Evolutionary conservation across 2,797 vertebrate genomes (phyloP).

Genomic region (Forpus xanthops): DNA sequence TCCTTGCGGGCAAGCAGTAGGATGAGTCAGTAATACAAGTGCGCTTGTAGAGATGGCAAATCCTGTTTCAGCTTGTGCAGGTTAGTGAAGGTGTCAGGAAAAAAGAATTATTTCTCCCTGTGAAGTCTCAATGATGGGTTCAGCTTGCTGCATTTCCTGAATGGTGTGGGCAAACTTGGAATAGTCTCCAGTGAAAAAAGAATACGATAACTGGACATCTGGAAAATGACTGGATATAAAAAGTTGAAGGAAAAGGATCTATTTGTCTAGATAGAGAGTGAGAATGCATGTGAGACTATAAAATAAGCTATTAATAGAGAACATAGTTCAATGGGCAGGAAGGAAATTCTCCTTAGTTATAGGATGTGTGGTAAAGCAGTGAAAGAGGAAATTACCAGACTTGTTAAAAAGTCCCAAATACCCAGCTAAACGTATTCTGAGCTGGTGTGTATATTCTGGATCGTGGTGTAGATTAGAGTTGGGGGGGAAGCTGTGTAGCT

Average conservation of each 20-base stretch:
- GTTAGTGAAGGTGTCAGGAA: not conserved
- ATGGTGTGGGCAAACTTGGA: not conserved
- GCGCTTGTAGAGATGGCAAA: not conserved
- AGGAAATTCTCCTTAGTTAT: not conserved
- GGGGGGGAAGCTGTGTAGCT: not conserved
- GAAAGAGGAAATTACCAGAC: not conserved
- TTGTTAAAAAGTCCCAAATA: not conserved
- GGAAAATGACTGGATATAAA: not conserved
- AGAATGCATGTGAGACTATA: not conserved
- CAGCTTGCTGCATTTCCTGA: not conserved
- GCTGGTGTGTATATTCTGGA: not conserved
- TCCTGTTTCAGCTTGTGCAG: not conserved
- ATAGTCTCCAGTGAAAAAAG: not conserved
- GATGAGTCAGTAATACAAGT: not conserved
- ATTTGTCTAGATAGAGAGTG: not conserved
- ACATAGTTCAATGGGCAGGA: not conserved
- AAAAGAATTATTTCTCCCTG: not conserved
- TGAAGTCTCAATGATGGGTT: not conserved
- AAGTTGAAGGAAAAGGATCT: not conserved
- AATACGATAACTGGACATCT: not conserved
- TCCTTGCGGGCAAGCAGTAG: not conserved
- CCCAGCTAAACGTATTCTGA: not conserved
- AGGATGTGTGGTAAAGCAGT: not conserved
- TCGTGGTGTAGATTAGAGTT: not conserved
- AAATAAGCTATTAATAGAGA: not conserved